Evolutionary conservation across 1,140 invertebrate species (phyloP), one percentile per base, ranked within the genome.

Genomic region (Papilio xuthus): DNA sequence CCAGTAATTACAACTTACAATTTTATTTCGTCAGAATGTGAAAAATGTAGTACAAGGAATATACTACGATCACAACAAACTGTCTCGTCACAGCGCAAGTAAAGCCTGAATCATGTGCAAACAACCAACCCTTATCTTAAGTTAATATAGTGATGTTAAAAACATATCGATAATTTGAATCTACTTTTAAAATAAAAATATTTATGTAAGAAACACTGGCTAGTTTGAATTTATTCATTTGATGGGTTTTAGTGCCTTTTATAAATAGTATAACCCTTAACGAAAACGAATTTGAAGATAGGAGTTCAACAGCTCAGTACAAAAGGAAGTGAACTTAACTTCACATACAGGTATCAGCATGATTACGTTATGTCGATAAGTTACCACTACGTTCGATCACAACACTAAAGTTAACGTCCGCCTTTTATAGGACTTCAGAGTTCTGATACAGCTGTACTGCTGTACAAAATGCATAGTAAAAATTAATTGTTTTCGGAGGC

Each of bases 61-160:
- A 53, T n/a, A n/a, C n/a, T 76, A 76, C 20, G 28, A 76, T 53
- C 72, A 50, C 72, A 74, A 74, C 47, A 56, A 74, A 73, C 71
- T 42, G 44, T 73, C 44, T 56, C 50, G 73, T 50, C 18, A 76
- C 13, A 56, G 53, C 50, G 73, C 73, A 32, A 72, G 37, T 79
- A 74, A 73, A 78, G 42, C 56, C 42, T 77, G 75, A 79, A 67
- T 72, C 76, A 69, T 75, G 44, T 42, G n/a, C 74, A 77, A 81
- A 79, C 78, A 76, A 47, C 71, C 42, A 18, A 18, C 42, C 37
- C 78, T 88, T 89, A 89, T 90, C 88, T 85, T 77, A 78, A 44
- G 41, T 74, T 79, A 83, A 86, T 80, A 79, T 87, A 89, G 84
- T 84, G 88, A 80, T 78, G 80, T 81, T 8, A 12, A n/a, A 32